A percentile compares a stretch with the other conserved stretches of the same genome.
phyloP scores from a whole-genome alignment of 2,113 vertebrate species.

The Nymphicus hollandicus region DNA sequence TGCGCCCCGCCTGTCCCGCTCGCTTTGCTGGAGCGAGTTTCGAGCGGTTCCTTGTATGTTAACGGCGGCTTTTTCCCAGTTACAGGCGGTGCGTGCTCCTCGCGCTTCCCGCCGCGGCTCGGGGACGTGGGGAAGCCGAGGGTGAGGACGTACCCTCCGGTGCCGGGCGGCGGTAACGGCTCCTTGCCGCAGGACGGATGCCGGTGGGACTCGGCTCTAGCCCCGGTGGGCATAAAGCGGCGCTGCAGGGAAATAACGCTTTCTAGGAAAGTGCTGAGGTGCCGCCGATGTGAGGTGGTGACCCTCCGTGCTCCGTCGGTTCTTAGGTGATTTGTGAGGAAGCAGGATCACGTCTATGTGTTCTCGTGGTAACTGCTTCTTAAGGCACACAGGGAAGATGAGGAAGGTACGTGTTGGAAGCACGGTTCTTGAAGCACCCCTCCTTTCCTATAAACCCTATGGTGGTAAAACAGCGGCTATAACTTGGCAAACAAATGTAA shows the following conservation, averaged over 20 bases:
- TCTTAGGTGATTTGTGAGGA: accelerated
- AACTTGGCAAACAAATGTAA: neutral
- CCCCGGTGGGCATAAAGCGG: neutral
- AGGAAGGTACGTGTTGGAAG: neutral
- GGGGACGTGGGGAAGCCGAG: neutral
- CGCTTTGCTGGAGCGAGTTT: no score
- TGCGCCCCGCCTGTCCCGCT: no score
- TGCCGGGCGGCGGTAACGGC: no score
- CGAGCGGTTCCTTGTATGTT: neutral
- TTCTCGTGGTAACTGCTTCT: neutral
- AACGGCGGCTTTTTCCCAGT: neutral
- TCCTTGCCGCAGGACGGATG: neutral
- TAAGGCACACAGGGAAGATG: no score
- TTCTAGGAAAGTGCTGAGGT: neutral
- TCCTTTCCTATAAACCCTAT: neutral
- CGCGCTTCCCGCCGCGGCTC: no score
- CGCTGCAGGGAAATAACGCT: neutral
- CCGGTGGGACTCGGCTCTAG: neutral
- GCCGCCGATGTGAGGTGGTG: neutral
- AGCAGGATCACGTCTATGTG: neutral
- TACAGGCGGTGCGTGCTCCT: neutral
- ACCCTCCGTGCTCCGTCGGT: neutral
- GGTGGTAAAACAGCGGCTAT: neutral
- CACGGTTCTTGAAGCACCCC: neutral
- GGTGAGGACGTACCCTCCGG: neutral